These are phyloP conservation scores for Galemys pyrenaicus DNA, from an alignment of 2,113 vertebrate species.

Conservation along the genomic window DNA sequence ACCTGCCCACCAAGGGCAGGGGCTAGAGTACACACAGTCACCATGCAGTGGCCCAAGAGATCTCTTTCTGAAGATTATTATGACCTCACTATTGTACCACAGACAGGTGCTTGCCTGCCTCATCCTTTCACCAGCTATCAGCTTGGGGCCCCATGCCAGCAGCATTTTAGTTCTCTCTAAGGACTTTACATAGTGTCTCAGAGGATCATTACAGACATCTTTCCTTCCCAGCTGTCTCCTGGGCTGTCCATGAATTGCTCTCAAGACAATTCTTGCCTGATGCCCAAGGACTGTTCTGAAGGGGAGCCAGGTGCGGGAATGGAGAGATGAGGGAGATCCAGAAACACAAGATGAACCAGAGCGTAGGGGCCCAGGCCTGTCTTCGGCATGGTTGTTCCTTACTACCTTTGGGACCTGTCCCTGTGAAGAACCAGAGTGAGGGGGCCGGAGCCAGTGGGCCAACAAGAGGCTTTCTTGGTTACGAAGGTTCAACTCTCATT, in stretches of 20 bases:
- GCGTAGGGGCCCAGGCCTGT: not conserved
- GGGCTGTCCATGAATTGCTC: not conserved
- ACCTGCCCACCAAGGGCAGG: not conserved
- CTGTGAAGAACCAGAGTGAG: not conserved
- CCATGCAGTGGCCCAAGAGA: not conserved
- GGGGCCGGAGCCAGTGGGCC: not conserved
- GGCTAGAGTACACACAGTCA: not conserved
- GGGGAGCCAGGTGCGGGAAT: not conserved
- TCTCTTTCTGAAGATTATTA: not conserved
- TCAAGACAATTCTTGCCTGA: not conserved
- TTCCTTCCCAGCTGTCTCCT: not conserved
- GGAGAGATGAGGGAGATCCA: not conserved
- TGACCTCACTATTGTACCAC: not conserved
- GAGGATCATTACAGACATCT: not conserved
- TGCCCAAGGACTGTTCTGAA: not conserved
- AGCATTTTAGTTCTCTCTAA: not conserved
- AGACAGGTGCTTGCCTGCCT: not conserved
- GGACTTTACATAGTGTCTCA: not conserved
- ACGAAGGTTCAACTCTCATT: not conserved
- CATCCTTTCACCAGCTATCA: not conserved
- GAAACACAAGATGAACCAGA: not conserved
- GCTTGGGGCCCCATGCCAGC: not conserved
- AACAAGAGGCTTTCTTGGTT: not conserved
- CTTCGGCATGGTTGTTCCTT: not conserved
- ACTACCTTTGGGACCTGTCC: not conserved